A percentile compares a stretch with the other conserved stretches of the same genome.
Evolutionary conservation across 2,888 invertebrate species (phyloP).

Genomic region (Dolichomitus sp.): DNA sequence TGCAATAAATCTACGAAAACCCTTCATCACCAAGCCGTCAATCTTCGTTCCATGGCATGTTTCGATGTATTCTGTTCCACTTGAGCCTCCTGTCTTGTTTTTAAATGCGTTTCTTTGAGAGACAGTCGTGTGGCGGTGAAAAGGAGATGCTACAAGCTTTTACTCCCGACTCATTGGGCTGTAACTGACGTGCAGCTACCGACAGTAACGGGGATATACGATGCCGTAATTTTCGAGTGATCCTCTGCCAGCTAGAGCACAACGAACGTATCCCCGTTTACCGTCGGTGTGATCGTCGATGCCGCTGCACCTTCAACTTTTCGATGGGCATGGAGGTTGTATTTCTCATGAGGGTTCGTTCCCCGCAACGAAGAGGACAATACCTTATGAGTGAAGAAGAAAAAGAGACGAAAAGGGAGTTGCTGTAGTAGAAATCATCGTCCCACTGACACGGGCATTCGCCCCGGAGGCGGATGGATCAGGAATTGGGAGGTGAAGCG

Average conservation of each 20-base stretch:
- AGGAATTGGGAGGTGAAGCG: conserved; percentile 25
- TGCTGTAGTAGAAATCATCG: conserved; percentile 60
- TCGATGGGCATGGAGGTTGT: conserved; percentile 37
- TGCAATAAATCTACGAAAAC: conserved; percentile 22
- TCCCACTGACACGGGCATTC: conserved; percentile 67
- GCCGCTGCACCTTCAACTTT: conserved; percentile 32
- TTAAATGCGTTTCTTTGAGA: conserved; percentile 9
- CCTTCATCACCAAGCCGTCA: not conserved
- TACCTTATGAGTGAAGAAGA: conserved; percentile 9
- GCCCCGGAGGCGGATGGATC: conserved; percentile 60
- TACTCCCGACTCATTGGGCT: conserved; percentile 34
- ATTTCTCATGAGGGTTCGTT: conserved; percentile 55
- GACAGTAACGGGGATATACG: conserved; percentile 58
- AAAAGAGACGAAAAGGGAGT: conserved; percentile 52
- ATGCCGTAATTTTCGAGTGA: conserved; percentile 62
- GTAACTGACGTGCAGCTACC: conserved; percentile 51
- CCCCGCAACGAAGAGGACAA: conserved; percentile 36
- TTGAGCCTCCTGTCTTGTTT: conserved; percentile 17
- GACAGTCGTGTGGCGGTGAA: conserved; percentile 12
- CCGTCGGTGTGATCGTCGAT: conserved; percentile 36
- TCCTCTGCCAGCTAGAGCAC: conserved; percentile 40
- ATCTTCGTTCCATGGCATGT: conserved; percentile 15
- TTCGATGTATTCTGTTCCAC: conserved; percentile 3
- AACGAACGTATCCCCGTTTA: conserved; percentile 37
- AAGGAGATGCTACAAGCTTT: not conserved